Evolutionary conservation across 2,888 invertebrate genomes (phyloP).

Genomic region (Dioctria linearis): DNA sequence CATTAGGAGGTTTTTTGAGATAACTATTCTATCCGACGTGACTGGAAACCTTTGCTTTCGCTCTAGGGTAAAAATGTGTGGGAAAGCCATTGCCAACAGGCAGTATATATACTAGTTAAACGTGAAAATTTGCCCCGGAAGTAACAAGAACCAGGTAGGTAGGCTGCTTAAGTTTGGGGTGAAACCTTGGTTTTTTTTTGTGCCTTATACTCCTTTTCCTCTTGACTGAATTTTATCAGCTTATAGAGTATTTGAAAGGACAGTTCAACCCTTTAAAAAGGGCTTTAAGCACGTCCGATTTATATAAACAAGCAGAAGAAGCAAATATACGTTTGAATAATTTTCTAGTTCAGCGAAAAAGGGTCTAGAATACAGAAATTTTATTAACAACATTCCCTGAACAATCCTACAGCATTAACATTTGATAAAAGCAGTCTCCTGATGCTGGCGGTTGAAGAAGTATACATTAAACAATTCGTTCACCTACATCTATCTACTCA

Average conservation of each 20-base stretch:
- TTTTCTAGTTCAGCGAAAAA: slow-evolving; percentile 31
- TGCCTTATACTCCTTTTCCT: slow-evolving; percentile 6
- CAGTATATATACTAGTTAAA: background rate
- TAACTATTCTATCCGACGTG: slow-evolving; percentile 54
- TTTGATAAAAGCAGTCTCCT: slow-evolving; percentile 7
- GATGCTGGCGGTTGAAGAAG: background rate
- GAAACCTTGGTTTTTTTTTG: slow-evolving; percentile 11
- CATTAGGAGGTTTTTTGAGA: slow-evolving; percentile 54
- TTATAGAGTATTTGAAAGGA: background rate
- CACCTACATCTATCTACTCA: background rate
- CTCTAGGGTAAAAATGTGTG: slow-evolving; percentile 1
- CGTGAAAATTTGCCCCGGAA: slow-evolving; percentile 24
- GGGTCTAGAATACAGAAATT: slow-evolving; percentile 8
- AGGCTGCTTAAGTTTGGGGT: no score
- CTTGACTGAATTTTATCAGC: slow-evolving; percentile 30
- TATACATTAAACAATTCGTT: background rate
- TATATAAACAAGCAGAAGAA: slow-evolving; percentile 26
- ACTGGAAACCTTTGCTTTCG: slow-evolving; percentile 44
- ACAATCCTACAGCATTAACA: slow-evolving; percentile 4
- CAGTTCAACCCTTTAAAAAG: slow-evolving; percentile 19
- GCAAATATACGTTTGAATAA: slow-evolving; percentile 24
- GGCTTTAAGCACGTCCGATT: slow-evolving; percentile 20
- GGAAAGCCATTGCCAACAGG: slow-evolving; percentile 1
- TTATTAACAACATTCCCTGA: slow-evolving; percentile 16
- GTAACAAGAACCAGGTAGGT: slow-evolving; percentile 20